Percentiles rank a stretch among this genome's conserved stretches.
phyloP scores from a whole-genome alignment of 1,140 invertebrate species.

The Mya arenaria region DNA sequence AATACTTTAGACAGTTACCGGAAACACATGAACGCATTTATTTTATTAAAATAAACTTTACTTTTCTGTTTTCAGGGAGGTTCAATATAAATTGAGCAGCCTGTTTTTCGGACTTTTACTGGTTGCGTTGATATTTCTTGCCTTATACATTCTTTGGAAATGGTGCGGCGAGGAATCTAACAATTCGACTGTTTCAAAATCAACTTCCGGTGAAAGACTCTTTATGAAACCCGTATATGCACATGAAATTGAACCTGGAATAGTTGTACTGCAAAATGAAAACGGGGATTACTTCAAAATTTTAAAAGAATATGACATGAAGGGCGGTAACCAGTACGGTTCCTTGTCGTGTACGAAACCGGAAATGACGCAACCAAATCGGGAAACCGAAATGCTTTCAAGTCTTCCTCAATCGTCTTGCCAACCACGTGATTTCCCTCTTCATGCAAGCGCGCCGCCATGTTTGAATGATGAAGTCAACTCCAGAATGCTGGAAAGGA shows the following conservation, averaged over 20 bases:
- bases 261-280: constrained; percentile 63
- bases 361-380: constrained; percentile 36
- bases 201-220: neutral
- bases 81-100: neutral
- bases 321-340: constrained; percentile 7
- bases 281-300: constrained; percentile 64
- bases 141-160: constrained; percentile 20
- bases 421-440: too few species aligned
- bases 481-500: too few species aligned
- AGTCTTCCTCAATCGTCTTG: too few species aligned
- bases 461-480: too few species aligned
- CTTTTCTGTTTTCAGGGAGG: constrained; percentile 11
- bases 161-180: constrained; percentile 29
- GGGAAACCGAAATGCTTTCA: too few species aligned
- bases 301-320: constrained; percentile 34
- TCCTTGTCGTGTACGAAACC: constrained; percentile 17
- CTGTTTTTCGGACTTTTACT: neutral
- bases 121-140: neutral
- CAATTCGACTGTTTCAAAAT: neutral
- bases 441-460: too few species aligned
- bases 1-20: too few species aligned
- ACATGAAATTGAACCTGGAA: constrained; percentile 63
- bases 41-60: too few species aligned
- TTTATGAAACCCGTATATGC: constrained; percentile 59
- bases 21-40: too few species aligned